Conservation (phyloP, 2,888 invertebrate genomes). For the Malthinus seriepunctatus region DNA sequence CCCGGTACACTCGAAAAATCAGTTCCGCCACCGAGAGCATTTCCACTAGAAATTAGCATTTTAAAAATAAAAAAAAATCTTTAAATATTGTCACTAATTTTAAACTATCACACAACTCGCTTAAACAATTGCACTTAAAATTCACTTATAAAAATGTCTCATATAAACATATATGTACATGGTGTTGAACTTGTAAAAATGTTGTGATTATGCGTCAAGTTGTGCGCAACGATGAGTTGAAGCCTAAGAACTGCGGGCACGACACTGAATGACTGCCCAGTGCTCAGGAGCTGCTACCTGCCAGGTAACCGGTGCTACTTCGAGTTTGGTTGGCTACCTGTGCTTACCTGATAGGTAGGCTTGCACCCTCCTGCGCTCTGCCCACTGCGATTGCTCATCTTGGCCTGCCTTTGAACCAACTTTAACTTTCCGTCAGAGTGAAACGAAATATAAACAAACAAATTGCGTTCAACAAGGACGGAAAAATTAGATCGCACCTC, state of each 20-base stretch:
- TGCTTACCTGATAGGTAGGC: conserved; percentile 54
- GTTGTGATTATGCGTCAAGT: conserved; percentile 4
- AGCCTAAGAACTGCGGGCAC: conserved; percentile 54
- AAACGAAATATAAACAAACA: not conserved
- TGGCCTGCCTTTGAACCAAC: conserved; percentile 33
- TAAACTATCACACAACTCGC: not conserved
- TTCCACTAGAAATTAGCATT: conserved; percentile 69
- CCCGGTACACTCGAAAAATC: conserved; percentile 54
- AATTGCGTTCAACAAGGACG: not conserved
- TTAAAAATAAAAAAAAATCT: conserved; percentile 33
- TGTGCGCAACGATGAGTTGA: conserved; percentile 38
- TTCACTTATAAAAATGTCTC: too few relatives aligned
- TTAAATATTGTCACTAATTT: not conserved
- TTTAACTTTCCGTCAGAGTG: conserved; percentile 21
- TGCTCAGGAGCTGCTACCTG: conserved; percentile 49
- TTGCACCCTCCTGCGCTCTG: conserved; percentile 51
- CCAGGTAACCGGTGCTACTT: conserved; percentile 53
- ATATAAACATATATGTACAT: too few relatives aligned
- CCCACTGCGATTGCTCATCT: conserved; percentile 52
- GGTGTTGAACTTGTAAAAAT: not conserved
- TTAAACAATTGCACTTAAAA: too few relatives aligned
- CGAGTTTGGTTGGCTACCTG: conserved; percentile 54
- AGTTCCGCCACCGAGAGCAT: conserved; percentile 60
- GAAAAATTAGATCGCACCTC: conserved; percentile 13
- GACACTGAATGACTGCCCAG: conserved; percentile 55